A percentile compares a stretch with the other conserved stretches of the same genome.
Conservation (phyloP, 2,888 invertebrate genomes). For the Cheilosia pagana region DNA sequence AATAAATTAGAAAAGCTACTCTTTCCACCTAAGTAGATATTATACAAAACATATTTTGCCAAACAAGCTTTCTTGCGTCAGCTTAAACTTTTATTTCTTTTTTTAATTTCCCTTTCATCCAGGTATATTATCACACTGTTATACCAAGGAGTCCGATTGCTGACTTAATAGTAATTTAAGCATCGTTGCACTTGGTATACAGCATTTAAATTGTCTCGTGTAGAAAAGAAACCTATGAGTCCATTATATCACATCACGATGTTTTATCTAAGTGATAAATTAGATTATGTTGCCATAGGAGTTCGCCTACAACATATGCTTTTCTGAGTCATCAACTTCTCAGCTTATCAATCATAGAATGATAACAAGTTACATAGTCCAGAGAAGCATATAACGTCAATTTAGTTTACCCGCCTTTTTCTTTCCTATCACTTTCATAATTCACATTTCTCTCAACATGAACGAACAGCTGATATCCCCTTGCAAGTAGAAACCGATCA, state of each 20-base stretch:
- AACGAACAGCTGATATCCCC: no score
- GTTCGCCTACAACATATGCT: not conserved
- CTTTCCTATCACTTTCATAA: no score
- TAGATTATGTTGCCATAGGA: not conserved
- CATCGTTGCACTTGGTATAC: not conserved
- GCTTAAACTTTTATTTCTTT: not conserved
- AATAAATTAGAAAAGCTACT: no score
- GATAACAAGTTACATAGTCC: not conserved
- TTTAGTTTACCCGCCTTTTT: not conserved
- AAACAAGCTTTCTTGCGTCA: not conserved
- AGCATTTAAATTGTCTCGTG: no score
- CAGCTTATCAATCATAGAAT: not conserved
- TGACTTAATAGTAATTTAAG: not conserved
- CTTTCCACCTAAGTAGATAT: not conserved
- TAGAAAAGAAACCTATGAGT: not conserved
- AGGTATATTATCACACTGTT: not conserved
- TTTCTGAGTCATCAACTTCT: not conserved
- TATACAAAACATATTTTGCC: not conserved
- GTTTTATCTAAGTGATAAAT: not conserved
- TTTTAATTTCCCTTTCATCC: no score
- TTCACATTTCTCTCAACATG: not conserved
- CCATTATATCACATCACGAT: not conserved
- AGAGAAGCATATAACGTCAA: not conserved
- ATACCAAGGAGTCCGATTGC: not conserved
- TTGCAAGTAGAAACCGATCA: constrained; percentile 1